These are phyloP conservation scores for Contarinia nasturtii DNA, from an alignment of 1,140 invertebrate genomes.

Conservation along the genomic window DNA sequence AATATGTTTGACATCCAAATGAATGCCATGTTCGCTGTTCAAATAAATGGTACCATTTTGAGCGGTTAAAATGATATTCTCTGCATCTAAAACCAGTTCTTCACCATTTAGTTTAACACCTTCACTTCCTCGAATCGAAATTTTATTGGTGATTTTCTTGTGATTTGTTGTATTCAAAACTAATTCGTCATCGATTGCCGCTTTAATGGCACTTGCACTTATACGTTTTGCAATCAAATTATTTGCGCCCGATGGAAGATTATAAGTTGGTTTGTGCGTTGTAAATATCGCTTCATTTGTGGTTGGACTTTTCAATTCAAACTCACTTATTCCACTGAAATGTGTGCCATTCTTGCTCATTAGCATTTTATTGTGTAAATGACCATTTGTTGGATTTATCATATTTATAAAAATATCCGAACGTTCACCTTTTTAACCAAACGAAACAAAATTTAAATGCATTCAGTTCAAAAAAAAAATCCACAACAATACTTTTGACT, in stretches of 20 bases:
- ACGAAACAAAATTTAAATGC: too few species aligned
- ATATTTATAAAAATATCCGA: constrained; percentile 11
- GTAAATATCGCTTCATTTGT: constrained; percentile 48
- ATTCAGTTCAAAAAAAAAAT: too few species aligned
- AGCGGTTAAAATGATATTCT: constrained; percentile 59
- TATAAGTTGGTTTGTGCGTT: constrained; percentile 48
- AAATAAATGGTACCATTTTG: constrained; percentile 58
- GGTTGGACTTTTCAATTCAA: constrained; percentile 44
- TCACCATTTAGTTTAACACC: constrained; percentile 41
- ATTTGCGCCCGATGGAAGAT: constrained; percentile 42
- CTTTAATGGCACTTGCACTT: constrained; percentile 48
- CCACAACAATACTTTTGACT: too few species aligned
- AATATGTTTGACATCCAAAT: constrained; percentile 48
- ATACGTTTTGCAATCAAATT: constrained; percentile 44
- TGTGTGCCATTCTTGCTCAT: constrained; percentile 39
- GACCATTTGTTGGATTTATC: constrained; percentile 12
- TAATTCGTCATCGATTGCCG: constrained; percentile 47
- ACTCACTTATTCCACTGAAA: constrained; percentile 42
- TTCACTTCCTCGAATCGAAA: constrained; percentile 34
- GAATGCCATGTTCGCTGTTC: constrained; percentile 46
- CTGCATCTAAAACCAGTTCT: constrained; percentile 44
- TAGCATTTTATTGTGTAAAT: constrained; percentile 26
- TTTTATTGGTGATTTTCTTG: constrained; percentile 4
- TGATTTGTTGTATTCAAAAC: constrained; percentile 32
- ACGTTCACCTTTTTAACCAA: constrained; percentile 2